Percentiles rank a stretch among this genome's conserved stretches.
phyloP scores from a whole-genome alignment of 2,113 vertebrate species.

The Alaudala cheleensis region DNA sequence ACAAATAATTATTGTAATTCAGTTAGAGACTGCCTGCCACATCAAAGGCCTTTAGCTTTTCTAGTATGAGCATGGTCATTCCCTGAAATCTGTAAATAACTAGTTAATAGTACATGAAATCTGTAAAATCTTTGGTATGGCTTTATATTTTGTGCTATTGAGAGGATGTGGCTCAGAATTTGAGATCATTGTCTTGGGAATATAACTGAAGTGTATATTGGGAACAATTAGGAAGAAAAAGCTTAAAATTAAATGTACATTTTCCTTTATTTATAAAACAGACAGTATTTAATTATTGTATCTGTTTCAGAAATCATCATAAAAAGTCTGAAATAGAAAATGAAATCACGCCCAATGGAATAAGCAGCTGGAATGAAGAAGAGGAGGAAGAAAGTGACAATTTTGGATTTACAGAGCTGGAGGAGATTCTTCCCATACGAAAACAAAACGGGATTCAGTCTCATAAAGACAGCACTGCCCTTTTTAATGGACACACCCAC shows the following conservation, averaged over 20 bases:
- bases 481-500: slow-evolving; percentile 85
- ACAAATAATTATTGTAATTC: background rate
- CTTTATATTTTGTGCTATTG: background rate
- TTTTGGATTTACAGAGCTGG: slow-evolving; percentile 60
- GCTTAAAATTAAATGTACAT: slow-evolving; percentile 3
- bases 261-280: background rate
- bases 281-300: background rate
- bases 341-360: slow-evolving; percentile 77
- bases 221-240: background rate
- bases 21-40: background rate
- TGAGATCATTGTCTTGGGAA: background rate
- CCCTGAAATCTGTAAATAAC: background rate
- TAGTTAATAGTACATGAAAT: background rate
- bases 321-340: slow-evolving; percentile 73
- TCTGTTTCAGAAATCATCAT: slow-evolving; percentile 83
- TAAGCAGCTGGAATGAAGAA: slow-evolving; percentile 74
- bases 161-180: background rate
- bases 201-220: background rate
- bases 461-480: slow-evolving; percentile 65
- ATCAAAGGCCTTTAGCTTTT: background rate
- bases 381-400: slow-evolving; percentile 53
- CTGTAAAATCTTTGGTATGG: background rate
- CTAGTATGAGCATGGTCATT: background rate
- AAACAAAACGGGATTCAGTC: slow-evolving; percentile 70
- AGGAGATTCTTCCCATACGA: slow-evolving; percentile 58